Evolutionary conservation across 1,140 invertebrate species (phyloP), one percentile per base, ranked within the genome.

Genomic region (Pygmarrhopalites habei): DNA sequence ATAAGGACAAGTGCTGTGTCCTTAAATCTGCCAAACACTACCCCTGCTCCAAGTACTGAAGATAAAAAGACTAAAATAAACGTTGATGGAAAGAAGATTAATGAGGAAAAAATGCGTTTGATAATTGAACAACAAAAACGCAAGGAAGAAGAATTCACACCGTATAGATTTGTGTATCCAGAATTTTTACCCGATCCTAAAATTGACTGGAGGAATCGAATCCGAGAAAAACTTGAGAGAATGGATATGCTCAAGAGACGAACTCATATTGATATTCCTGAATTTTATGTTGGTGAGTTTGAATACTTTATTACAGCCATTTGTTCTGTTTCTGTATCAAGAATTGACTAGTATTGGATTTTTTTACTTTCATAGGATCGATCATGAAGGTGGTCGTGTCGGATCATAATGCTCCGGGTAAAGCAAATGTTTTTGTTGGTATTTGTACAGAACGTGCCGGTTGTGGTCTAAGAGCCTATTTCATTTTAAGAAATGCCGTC

Each of bases 101-200:
- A n/a, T 35, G 5, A 35, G 15, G 32, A 35, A 35, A 15, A 15
- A 15, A 35, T 15, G 32, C 32, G 5, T 35, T 35, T 15, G 15
- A 7, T 35, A 29, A 28, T 25, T 32, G 57, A 17, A 35, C 12
- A 28, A 28, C 44, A 57, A 44, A 23, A 58, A 15, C 61, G 62
- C 32, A 4, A 43, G 7, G 68, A 70, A 52, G 69, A 65, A 14
- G 63, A 55, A 49, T 70, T 70, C 56, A 43, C 65, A 0, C 69
- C 69, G 55, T 84, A 80, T 71, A 82, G 93, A 72, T 85, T 86
- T 75, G 78, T 87, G 32, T 98, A 95, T 78, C 92, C 92, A 5
- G 95, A 99, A 79, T 98, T 98, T 80, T 75, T 98, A 49, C 94
- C 94, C 2, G 85, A 91, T 76, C 89, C 91, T 0, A 85, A 87